These are phyloP conservation scores for Tenebrio molitor DNA, from an alignment of 1,140 invertebrate genomes.

Conservation along the genomic window DNA sequence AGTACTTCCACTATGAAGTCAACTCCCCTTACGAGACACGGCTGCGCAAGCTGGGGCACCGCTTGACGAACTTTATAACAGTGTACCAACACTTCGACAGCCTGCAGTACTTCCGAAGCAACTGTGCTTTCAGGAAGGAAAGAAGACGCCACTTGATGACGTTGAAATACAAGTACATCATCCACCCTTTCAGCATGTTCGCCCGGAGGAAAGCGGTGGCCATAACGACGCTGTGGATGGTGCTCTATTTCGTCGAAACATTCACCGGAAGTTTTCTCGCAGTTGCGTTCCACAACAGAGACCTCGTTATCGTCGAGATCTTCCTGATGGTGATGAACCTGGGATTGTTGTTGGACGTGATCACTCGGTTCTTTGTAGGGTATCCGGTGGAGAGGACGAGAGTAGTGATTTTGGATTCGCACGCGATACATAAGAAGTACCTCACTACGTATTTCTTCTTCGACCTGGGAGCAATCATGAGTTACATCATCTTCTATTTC, in stretches of 20 bases:
- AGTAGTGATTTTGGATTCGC: neutral
- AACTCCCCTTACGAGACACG: neutral
- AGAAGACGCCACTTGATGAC: slow-evolving; percentile 2
- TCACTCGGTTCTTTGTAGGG: slow-evolving; percentile 9
- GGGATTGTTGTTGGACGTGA: neutral
- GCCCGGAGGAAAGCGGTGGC: neutral
- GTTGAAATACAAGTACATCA: neutral
- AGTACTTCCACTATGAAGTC: too few species aligned
- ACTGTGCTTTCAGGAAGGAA: neutral
- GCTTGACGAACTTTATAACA: neutral
- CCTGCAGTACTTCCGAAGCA: slow-evolving; percentile 2
- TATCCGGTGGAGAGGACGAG: neutral
- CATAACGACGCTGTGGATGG: slow-evolving; percentile 11
- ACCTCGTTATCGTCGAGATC: too few species aligned
- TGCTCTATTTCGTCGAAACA: neutral
- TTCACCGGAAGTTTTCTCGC: neutral
- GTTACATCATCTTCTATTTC: neutral
- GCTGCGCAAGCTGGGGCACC: neutral
- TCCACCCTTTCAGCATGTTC: slow-evolving; percentile 44
- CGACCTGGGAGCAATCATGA: neutral
- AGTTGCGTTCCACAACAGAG: neutral
- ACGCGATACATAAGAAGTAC: neutral
- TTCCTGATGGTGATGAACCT: neutral
- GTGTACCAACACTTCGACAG: neutral
- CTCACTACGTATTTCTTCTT: slow-evolving; percentile 4